Evolutionary conservation across 1,140 invertebrate species (phyloP).

Genomic region (Leptinotarsa undecemlineata): DNA sequence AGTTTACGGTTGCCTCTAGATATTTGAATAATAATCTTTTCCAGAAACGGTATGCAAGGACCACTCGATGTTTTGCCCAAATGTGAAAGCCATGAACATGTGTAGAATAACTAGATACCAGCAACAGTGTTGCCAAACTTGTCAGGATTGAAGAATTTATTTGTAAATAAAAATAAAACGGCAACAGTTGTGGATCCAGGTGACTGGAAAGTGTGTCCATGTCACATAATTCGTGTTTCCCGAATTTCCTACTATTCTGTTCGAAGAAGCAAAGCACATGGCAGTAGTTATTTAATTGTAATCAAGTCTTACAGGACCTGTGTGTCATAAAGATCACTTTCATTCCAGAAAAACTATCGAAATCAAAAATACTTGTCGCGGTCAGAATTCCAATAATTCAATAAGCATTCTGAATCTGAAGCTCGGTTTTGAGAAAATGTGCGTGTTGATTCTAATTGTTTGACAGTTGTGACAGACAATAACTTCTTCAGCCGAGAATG

Average conservation of each 20-base stretch:
- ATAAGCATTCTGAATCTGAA: too few species aligned
- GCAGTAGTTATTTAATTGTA: neutral
- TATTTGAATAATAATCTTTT: constrained; percentile 43
- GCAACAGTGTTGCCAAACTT: constrained; percentile 83
- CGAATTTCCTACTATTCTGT: neutral
- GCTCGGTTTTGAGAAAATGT: too few species aligned
- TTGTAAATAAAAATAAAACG: neutral
- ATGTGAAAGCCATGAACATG: constrained; percentile 81
- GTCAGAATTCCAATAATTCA: too few species aligned
- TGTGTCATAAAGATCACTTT: neutral
- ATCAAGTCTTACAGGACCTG: neutral
- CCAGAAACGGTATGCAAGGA: constrained; percentile 72
- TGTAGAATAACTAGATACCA: constrained; percentile 80
- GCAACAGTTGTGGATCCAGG: neutral
- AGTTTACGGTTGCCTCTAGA: neutral
- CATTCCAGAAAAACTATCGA: neutral
- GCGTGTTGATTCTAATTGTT: too few species aligned
- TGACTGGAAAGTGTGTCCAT: neutral
- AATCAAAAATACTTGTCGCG: neutral
- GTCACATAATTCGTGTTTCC: neutral
- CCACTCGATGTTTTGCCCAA: constrained; percentile 76
- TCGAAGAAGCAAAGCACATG: neutral
- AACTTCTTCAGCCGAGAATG: too few species aligned
- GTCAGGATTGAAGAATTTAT: constrained; percentile 53
- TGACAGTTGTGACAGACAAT: too few species aligned